Conservation (phyloP, 2,113 vertebrate genomes). For the Ciconia maguari region DNA sequence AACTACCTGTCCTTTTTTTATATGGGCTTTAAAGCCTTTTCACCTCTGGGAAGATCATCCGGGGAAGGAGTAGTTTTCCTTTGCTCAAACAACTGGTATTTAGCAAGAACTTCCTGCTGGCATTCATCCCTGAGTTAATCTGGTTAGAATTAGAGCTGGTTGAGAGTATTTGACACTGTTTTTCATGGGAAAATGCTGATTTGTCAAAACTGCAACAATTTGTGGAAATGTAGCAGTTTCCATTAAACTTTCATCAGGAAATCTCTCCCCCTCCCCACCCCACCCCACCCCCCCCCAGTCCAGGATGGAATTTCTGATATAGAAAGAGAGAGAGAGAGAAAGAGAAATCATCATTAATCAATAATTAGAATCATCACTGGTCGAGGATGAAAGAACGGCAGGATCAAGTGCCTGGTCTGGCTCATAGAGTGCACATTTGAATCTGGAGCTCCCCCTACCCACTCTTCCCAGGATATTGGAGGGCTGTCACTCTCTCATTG, state of each 20-base stretch:
- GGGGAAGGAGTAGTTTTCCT: constrained; percentile 4
- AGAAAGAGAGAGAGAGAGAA: background rate
- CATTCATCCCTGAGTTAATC: constrained; percentile 49
- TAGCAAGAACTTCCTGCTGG: constrained; percentile 57
- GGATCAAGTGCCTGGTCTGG: background rate
- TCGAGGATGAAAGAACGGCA: background rate
- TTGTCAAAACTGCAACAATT: constrained; percentile 65
- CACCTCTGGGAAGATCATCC: background rate
- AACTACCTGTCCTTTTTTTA: background rate
- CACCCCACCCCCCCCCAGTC: background rate
- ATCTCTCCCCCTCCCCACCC: background rate
- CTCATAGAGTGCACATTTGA: background rate
- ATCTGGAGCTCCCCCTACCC: constrained; percentile 38
- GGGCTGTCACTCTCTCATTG: background rate
- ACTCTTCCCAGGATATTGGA: background rate
- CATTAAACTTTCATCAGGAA: constrained; percentile 47
- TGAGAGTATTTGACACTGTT: constrained; percentile 51
- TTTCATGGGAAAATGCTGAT: constrained; percentile 68
- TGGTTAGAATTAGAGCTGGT: constrained; percentile 48
- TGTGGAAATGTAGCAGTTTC: constrained; percentile 62
- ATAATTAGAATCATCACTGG: background rate
- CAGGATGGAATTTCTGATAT: background rate
- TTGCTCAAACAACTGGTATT: constrained; percentile 47
- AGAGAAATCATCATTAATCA: background rate
- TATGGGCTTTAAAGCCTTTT: background rate